Percentiles rank a stretch among this genome's conserved stretches.
These are phyloP conservation scores for Beris morrisii DNA, from an alignment of 2,888 invertebrate species.

Conservation along the genomic window DNA sequence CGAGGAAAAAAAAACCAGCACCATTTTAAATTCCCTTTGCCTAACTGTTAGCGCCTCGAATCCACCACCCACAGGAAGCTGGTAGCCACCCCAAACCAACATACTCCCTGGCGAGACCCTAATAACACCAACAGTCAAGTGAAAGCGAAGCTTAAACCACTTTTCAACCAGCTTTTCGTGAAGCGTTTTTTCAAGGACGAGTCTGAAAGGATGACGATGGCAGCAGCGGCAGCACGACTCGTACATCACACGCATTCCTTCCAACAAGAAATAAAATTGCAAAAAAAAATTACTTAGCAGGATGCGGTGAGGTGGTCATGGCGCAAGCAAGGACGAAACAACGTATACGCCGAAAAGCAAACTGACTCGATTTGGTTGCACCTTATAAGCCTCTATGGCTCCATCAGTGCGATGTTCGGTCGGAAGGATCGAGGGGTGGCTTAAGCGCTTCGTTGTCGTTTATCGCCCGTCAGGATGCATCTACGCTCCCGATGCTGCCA, in stretches of 20 bases:
- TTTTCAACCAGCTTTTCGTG: conserved; percentile 27
- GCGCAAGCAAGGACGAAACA: neutral
- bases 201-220: conserved; percentile 14
- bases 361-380: neutral
- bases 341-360: conserved; percentile 2
- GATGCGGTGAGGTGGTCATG: neutral
- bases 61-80: neutral
- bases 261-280: neutral
- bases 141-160: conserved; percentile 27
- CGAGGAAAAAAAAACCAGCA: neutral
- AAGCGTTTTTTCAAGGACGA: conserved; percentile 21
- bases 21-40: conserved; percentile 1
- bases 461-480: conserved; percentile 8
- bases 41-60: neutral
- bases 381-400: conserved; percentile 1
- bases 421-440: neutral
- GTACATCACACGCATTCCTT: conserved; percentile 16
- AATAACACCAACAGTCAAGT: conserved; percentile 25
- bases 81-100: neutral
- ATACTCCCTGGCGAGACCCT: conserved; percentile 1
- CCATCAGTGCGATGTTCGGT: neutral
- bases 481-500: neutral
- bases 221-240: conserved; percentile 22
- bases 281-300: neutral
- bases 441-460: conserved; percentile 25